phyloP scores from a whole-genome alignment of 2,888 invertebrate species.

The Escarpia spicata region DNA sequence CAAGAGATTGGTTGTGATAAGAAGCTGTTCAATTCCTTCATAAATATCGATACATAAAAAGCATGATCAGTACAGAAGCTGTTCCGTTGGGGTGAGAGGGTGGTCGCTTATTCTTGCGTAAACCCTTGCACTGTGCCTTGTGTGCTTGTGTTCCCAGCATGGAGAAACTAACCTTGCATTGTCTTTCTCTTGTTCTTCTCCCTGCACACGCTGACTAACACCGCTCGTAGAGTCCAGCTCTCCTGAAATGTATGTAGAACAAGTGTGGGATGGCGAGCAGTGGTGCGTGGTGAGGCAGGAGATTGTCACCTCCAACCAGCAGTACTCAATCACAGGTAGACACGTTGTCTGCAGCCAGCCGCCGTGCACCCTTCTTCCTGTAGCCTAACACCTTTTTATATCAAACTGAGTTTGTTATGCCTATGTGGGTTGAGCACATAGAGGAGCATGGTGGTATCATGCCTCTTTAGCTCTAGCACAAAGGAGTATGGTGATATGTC shows the following conservation, averaged over 20 bases:
- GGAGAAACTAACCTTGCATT: background rate
- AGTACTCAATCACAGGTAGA: slow-evolving; percentile 21
- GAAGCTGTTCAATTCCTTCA: background rate
- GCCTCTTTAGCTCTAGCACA: too few relatives aligned
- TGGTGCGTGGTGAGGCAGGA: slow-evolving; percentile 33
- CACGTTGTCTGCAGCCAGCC: background rate
- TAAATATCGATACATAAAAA: background rate
- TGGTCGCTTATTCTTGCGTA: background rate
- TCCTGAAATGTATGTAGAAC: slow-evolving; percentile 38
- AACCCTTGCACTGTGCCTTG: background rate
- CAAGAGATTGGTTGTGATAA: background rate
- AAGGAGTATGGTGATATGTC: too few relatives aligned
- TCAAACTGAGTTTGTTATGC: too few relatives aligned
- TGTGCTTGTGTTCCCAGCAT: background rate
- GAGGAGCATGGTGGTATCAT: background rate
- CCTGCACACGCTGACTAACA: background rate
- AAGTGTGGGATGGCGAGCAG: slow-evolving; percentile 36
- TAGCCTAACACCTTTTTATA: background rate
- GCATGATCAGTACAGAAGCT: background rate
- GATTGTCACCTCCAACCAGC: slow-evolving; percentile 7
- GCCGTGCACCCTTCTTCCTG: background rate
- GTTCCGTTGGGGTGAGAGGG: background rate
- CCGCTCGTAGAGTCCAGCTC: background rate
- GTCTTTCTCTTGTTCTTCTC: background rate
- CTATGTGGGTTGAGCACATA: too few relatives aligned